Evolutionary conservation across 2,113 vertebrate species (phyloP), one percentile per base, ranked within the genome.

Genomic region (Myiopsitta monachus): DNA sequence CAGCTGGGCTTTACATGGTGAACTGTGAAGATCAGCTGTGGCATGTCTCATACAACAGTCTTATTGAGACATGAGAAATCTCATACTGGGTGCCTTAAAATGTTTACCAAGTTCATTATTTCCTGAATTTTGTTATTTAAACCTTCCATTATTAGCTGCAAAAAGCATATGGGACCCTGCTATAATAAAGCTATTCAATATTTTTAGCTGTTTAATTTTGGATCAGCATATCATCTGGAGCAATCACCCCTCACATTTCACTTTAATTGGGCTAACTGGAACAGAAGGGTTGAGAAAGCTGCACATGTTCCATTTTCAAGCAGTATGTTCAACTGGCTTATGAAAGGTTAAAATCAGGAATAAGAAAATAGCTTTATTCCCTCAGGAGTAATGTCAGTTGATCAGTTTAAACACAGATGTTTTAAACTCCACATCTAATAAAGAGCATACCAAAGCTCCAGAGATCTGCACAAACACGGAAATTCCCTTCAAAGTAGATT

Each of bases 141-240:
- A 52, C 51, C 90, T 83, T 27, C 55, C 59, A 36, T 96, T 96
- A 91, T 96, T 93, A 95, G 80, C 86, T 78, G 69, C 83, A 82
- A 87, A 84, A 91, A 96, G 57, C 92, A 88, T 93, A 94, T 84
- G 86, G 85, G 79, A 83, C 83, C 66, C 66, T 68, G 39, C 39
- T 62, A 74, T 83, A 93, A 92, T 80, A 64, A 95, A 97, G 95
- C 83, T 81, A 63, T 75, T 90, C 95, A 90, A 44, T 93, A 90
- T 84, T 90, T 96, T 94, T 86, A 90, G 84, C 72, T 95, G 88
- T 94, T 94, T 94, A 92, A 92, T 87, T 92, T 81, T 88, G 92
- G 87, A 96, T 94, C 92, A 94, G 86, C 41, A 26, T n/a, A 81
- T 97, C 83, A 95, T 88, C 90, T 92, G 86, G 80, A 94, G 75